These are phyloP conservation scores for Amphiprion ocellaris DNA, from an alignment of 2,113 vertebrate species.

Conservation along the genomic window DNA sequence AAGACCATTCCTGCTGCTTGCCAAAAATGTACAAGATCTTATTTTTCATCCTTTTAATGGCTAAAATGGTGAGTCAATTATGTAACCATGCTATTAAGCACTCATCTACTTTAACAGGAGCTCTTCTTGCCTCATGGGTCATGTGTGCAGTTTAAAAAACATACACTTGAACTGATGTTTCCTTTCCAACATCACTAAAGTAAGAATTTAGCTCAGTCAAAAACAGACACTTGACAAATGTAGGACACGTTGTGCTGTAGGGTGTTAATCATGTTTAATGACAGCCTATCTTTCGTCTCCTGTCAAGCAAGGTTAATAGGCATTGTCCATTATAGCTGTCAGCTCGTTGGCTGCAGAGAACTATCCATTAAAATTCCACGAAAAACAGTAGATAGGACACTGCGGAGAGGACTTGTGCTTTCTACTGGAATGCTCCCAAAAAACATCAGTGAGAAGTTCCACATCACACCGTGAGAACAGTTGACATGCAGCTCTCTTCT, in stretches of 20 bases:
- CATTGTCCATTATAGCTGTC: constrained; percentile 48
- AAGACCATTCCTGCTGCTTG: neutral
- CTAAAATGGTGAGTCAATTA: neutral
- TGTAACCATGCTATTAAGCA: constrained; percentile 9
- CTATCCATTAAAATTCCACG: constrained; percentile 77
- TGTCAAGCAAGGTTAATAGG: constrained; percentile 17
- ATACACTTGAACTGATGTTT: constrained; percentile 33
- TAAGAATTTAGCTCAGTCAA: constrained; percentile 13
- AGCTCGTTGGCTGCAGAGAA: constrained; percentile 27
- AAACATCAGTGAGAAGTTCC: constrained; percentile 77
- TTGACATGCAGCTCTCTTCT: constrained; percentile 45
- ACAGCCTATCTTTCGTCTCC: neutral
- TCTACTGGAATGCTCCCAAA: constrained; percentile 29
- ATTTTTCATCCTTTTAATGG: neutral
- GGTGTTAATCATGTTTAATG: constrained; percentile 34
- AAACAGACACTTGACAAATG: constrained; percentile 32
- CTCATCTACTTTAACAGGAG: neutral
- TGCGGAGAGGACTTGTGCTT: constrained; percentile 25
- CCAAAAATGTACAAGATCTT: neutral
- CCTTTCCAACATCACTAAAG: constrained; percentile 3
- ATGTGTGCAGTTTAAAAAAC: constrained; percentile 34
- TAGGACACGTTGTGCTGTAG: neutral
- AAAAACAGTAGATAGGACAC: constrained; percentile 35
- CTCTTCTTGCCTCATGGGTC: constrained; percentile 26
- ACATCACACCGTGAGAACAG: constrained; percentile 65